Evolutionary conservation across 92 coral and sea anemone genomes (phyloP).

Genomic region (Umimayanthus kanabou): DNA sequence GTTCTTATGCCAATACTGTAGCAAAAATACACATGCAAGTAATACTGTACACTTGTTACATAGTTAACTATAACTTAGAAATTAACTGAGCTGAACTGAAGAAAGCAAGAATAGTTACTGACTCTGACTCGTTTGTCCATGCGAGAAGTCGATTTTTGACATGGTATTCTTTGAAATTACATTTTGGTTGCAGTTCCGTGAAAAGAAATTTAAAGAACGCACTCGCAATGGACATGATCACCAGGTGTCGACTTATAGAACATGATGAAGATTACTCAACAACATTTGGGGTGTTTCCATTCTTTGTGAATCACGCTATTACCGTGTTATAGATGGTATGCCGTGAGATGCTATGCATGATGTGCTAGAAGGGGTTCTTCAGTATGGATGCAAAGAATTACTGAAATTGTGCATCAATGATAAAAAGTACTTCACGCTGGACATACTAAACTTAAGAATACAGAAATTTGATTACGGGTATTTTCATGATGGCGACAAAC

Average conservation of each 20-base stretch:
- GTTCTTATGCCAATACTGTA: too few relatives aligned
- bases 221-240: not conserved
- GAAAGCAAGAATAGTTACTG: too few relatives aligned
- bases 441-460: conserved; percentile 55
- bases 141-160: too few relatives aligned
- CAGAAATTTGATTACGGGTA: conserved; percentile 63
- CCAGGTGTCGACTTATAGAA: not conserved
- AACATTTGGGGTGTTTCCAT: conserved; percentile 44
- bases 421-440: conserved; percentile 59
- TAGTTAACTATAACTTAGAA: too few relatives aligned
- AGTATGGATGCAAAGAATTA: conserved; percentile 51
- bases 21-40: too few relatives aligned
- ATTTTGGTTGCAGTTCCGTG: not conserved
- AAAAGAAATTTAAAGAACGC: not conserved
- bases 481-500: conserved; percentile 51
- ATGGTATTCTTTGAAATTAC: too few relatives aligned
- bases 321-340: conserved; percentile 63
- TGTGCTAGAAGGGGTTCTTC: conserved; percentile 66
- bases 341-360: conserved; percentile 81
- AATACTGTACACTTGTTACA: too few relatives aligned
- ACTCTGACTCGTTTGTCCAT: too few relatives aligned
- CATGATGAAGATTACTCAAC: too few relatives aligned
- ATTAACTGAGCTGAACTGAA: too few relatives aligned
- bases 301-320: conserved; percentile 51
- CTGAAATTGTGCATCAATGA: conserved; percentile 53